These are phyloP conservation scores for Strigamia maritima DNA, from an alignment of 2,888 invertebrate genomes.

Conservation along the genomic window DNA sequence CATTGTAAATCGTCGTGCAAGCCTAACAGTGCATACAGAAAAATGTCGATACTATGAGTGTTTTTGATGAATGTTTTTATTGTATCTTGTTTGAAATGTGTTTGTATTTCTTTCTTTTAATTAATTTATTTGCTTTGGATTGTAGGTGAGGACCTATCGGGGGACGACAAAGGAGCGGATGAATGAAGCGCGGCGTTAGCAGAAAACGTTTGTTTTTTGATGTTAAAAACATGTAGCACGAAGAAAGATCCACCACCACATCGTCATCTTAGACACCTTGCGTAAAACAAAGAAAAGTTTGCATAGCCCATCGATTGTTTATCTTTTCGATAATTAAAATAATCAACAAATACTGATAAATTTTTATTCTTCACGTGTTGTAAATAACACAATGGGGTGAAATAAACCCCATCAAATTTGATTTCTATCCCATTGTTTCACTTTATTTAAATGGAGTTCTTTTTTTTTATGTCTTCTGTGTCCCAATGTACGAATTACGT, in stretches of 20 bases:
- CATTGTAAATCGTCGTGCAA: neutral
- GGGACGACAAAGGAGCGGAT: conserved; percentile 11
- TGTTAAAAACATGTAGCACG: conserved; percentile 32
- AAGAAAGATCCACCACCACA: conserved; percentile 30
- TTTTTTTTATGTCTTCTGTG: neutral
- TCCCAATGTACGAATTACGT: neutral
- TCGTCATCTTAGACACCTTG: conserved; percentile 31
- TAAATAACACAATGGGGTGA: conserved; percentile 22
- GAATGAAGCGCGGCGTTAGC: conserved; percentile 2
- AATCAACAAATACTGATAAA: conserved; percentile 10
- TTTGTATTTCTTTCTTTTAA: neutral
- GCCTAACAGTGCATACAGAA: conserved; percentile 13
- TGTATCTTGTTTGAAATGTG: neutral
- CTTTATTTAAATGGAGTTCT: neutral
- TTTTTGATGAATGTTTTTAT: neutral
- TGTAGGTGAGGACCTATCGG: conserved; percentile 15
- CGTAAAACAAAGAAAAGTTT: conserved; percentile 19
- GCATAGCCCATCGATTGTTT: conserved; percentile 24
- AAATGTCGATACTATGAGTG: conserved; percentile 18
- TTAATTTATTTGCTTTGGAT: neutral
- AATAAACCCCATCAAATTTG: neutral
- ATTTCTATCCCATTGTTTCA: conserved; percentile 1
- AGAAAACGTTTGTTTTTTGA: conserved; percentile 12
- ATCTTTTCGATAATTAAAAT: neutral
- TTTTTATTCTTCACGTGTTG: conserved; percentile 19